Base-by-base conservation (phyloP, 2,888 invertebrate species). In the Labia minor region DNA sequence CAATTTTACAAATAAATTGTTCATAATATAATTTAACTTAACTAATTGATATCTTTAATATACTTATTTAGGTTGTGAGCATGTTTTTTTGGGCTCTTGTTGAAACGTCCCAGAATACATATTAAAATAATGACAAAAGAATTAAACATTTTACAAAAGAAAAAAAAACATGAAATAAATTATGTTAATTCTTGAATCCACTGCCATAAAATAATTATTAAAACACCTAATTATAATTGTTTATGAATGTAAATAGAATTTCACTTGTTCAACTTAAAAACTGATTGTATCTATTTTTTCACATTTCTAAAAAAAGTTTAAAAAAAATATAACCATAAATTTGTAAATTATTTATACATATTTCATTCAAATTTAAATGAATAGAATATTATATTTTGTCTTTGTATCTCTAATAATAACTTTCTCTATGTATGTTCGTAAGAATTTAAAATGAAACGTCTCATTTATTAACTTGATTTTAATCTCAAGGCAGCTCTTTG, bases 231-330 rank as follows among this genome's bases (percentile, higher is more conserved):
- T 49, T 49, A 11, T 49, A 49, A 49, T 49, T 49, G 49, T 49
- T 49, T 49, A 49, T 49, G 49, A 49, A 49, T 49, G 49, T 49
- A 49, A 4, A 49, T 49, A 49, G 49, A 49, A n/a, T 49, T 49
- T 49, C n/a, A 49, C 14, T 14, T 14, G 16, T 4, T 16, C 49
- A 49, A 16, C 8, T 26, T 26, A 8, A 6, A 26, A 26, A 26
- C 26, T 26, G 4, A 26, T 26, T 49, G 2, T n/a, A 10, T 49
- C 3, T 49, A 49, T 49, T 49, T 14, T 10, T 49, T n/a, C 49
- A 49, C 8, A 49, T 49, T 49, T 49, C 3, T 49, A 49, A 49
- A 49, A 49, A 49, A 33, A 11, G 11, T 8, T 8, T 8, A 8
- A 11, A 33, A 49, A 49, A 10, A 14, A 49, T n/a, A 49, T 49